Conservation (phyloP, 2,888 invertebrate species). For the Ischnus inquisitorius region DNA sequence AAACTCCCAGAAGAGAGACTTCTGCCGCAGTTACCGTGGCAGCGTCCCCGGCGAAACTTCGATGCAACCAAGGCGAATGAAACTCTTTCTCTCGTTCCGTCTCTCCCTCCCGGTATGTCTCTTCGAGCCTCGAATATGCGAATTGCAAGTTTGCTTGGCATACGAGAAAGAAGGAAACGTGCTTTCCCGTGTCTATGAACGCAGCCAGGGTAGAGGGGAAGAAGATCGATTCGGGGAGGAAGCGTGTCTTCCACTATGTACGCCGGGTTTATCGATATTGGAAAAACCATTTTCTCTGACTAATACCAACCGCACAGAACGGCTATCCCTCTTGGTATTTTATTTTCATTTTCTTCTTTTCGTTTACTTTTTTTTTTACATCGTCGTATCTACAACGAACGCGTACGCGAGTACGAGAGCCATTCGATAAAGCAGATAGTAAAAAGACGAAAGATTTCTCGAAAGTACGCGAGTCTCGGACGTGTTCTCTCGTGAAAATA, state of each 20-base stretch:
- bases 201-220: background rate
- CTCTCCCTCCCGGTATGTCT: background rate
- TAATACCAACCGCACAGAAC: conserved; percentile 28
- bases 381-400: background rate
- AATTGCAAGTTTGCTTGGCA: conserved; percentile 8
- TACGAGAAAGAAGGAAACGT: conserved; percentile 35
- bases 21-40: conserved; percentile 42
- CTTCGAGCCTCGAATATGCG: background rate
- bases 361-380: background rate
- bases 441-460: background rate
- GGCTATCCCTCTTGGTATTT: background rate
- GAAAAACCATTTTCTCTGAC: conserved; percentile 48
- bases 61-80: conserved; percentile 43
- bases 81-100: background rate
- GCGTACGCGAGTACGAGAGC: background rate
- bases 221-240: conserved; percentile 26
- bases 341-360: conserved; percentile 4
- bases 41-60: conserved; percentile 36
- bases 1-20: conserved; percentile 41
- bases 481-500: background rate
- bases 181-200: conserved; percentile 36
- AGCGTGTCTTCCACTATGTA: conserved; percentile 2
- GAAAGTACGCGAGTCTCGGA: background rate
- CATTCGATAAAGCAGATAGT: conserved; percentile 9
- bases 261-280: conserved; percentile 52